A percentile compares a stretch with the other conserved stretches of the same genome.
Evolutionary conservation across 2,113 vertebrate species (phyloP).

Genomic region (Crotalus helleri): DNA sequence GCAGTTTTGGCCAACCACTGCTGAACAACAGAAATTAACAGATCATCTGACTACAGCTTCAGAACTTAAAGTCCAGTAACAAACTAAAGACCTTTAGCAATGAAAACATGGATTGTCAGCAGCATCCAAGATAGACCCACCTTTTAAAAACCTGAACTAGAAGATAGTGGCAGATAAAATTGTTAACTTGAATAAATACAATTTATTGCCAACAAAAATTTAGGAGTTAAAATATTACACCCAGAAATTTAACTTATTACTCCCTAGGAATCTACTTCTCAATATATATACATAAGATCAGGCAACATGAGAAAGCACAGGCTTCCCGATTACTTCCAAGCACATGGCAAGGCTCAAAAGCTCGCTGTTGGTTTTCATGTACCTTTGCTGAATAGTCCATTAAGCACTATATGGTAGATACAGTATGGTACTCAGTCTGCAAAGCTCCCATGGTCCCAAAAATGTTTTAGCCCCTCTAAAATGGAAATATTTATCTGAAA

Average conservation of each 20-base stretch:
- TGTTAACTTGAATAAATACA: not conserved
- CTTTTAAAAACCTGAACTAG: not conserved
- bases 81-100: no score
- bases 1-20: not conserved
- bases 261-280: not conserved
- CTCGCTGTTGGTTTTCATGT: not conserved
- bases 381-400: not conserved
- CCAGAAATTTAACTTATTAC: not conserved
- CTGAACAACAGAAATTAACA: not conserved
- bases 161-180: not conserved
- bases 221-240: not conserved
- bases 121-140: not conserved
- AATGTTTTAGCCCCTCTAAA: not conserved
- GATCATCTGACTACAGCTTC: not conserved
- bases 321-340: not conserved
- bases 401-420: not conserved
- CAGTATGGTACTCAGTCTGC: not conserved
- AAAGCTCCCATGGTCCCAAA: no score
- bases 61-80: not conserved
- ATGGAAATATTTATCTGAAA: not conserved
- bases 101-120: not conserved
- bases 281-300: not conserved
- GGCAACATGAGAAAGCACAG: not conserved
- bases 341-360: not conserved
- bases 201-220: not conserved